Evolutionary conservation across 1,140 invertebrate species (phyloP).

Genomic region (Cryptotermes secundus): DNA sequence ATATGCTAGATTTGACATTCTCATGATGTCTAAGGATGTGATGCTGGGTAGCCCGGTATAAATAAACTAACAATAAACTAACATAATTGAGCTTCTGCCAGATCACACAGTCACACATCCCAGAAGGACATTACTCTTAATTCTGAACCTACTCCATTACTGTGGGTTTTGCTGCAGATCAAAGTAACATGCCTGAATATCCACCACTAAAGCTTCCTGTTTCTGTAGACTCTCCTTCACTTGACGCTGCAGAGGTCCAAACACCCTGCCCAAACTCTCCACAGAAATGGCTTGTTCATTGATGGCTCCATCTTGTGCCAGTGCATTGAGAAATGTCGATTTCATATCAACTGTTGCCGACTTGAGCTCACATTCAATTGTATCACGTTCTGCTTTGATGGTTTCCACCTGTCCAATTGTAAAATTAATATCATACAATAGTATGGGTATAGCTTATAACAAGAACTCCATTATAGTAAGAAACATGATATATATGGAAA

Average conservation of each 20-base stretch:
- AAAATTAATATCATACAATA: slow-evolving; percentile 32
- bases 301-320: slow-evolving; percentile 81
- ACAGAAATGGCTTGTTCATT: slow-evolving; percentile 82
- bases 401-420: slow-evolving; percentile 66
- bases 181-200: slow-evolving; percentile 67
- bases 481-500: too few species aligned
- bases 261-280: slow-evolving; percentile 74
- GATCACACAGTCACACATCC: too few species aligned
- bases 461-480: too few species aligned
- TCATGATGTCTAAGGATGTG: too few species aligned
- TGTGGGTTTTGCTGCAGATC: background rate
- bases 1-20: too few species aligned
- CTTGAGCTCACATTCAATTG: slow-evolving; percentile 85
- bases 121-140: too few species aligned
- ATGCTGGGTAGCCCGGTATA: too few species aligned
- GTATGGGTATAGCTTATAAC: slow-evolving; percentile 6
- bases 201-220: slow-evolving; percentile 75
- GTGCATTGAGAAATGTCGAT: slow-evolving; percentile 72
- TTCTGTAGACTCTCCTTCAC: slow-evolving; percentile 71
- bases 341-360: slow-evolving; percentile 83
- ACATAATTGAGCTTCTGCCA: too few species aligned
- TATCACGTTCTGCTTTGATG: slow-evolving; percentile 86
- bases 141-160: too few species aligned
- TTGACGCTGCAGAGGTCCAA: slow-evolving; percentile 79
- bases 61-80: too few species aligned